Evolutionary conservation across 1,140 invertebrate genomes (phyloP).

Genomic region (Planococcus citri): DNA sequence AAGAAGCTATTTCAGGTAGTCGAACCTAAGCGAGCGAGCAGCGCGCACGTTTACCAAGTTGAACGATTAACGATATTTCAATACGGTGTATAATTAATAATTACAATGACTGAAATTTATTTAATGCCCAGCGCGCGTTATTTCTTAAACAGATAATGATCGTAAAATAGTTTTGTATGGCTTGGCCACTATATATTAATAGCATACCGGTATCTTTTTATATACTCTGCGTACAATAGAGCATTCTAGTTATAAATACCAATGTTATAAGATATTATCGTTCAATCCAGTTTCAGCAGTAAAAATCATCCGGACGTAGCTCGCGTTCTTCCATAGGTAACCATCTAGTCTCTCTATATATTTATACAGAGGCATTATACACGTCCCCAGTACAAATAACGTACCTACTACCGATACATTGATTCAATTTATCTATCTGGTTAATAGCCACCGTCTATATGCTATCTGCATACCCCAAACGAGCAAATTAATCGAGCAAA

Average conservation of each 20-base stretch:
- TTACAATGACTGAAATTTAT: slow-evolving; percentile 3
- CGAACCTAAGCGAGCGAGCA: too few relatives aligned
- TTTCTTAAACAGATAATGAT: slow-evolving; percentile 1
- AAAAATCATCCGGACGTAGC: neutral
- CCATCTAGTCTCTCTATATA: too few relatives aligned
- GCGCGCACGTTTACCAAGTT: neutral
- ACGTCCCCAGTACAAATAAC: too few relatives aligned
- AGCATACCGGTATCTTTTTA: neutral
- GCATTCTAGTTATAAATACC: neutral
- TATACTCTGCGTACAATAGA: neutral
- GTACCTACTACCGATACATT: too few relatives aligned
- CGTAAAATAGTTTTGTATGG: neutral
- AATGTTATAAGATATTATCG: neutral
- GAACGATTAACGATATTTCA: slow-evolving; percentile 7
- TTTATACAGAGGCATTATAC: too few relatives aligned
- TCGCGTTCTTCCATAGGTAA: too few relatives aligned
- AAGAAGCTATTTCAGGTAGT: neutral
- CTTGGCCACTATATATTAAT: slow-evolving; percentile 2
- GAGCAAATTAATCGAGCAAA: too few relatives aligned
- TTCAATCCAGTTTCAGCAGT: neutral
- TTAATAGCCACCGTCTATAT: too few relatives aligned
- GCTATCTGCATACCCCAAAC: too few relatives aligned
- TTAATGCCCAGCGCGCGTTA: neutral
- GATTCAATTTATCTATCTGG: too few relatives aligned
- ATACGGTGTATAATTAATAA: slow-evolving; percentile 1